Base-by-base conservation (phyloP, 2,888 invertebrate species). In the Sinodicranocentrus sp. region DNA sequence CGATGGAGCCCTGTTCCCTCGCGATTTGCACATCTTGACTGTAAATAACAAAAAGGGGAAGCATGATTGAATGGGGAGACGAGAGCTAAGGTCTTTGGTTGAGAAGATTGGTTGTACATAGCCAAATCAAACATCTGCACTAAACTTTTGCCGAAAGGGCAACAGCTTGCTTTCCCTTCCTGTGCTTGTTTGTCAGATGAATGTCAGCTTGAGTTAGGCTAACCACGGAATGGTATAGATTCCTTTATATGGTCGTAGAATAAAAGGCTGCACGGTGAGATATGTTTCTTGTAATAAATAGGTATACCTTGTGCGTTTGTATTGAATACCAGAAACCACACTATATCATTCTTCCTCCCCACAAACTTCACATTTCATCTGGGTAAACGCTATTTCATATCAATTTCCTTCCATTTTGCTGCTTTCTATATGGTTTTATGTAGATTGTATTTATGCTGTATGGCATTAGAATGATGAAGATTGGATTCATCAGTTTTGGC, bases 161-260 rank as follows among this genome's bases (percentile, higher is more conserved):
- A 78, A 78, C 78, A 78, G 78, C 78, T 71, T 78, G 78, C 28
- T 21, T 68, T 33, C 2, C 28, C 54, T 59, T 77, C 26, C 57
- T 75, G 21, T 23, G 23, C 73, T 23, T 65, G 76, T 57, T 76
- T 65, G 65, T 76, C 76, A 54, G 73, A 76, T 76, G 65, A 76
- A 77, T 77, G 78, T 71, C 71, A 78, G 70, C 21, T 61, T 48
- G 13, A 23, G 59, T 61, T 70, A 28, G 57, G 26, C 23, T 48
- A 3, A 8, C 59, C 33, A 23, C 6, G 17, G n/a, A 54, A 54
- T 17, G 48, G 3, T 10, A 10, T 48, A 48, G n/a, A n/a, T n/a
- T 48, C 13, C 48, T n/a, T n/a, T 3, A 48, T n/a, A 6, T 15
- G n/a, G 13, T 6, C 48, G 48, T 48, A 48, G 2, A n/a, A 5